Evolutionary conservation across 2,797 vertebrate genomes (phyloP).

Genomic region (Philypnodon macrostomus): DNA sequence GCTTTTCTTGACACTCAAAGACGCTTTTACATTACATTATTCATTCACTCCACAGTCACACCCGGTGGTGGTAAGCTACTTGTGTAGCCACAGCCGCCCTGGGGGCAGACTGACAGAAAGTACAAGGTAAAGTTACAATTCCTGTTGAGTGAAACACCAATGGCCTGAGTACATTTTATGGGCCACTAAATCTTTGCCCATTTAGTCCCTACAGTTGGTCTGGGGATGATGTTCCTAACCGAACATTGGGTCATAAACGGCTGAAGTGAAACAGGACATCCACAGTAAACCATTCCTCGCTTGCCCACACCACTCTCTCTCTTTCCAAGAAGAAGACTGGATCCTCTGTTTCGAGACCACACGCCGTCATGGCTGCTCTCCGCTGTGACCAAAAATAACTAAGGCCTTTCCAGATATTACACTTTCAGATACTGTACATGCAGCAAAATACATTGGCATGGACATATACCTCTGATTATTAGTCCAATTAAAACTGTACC

Average conservation of each 20-base stretch:
- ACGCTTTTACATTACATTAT: too few species aligned
- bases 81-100: too few species aligned
- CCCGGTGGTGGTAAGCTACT: too few species aligned
- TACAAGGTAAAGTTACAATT: background rate
- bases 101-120: too few species aligned
- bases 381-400: constrained; percentile 72
- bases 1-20: too few species aligned
- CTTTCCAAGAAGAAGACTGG: constrained; percentile 65
- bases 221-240: constrained; percentile 40
- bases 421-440: constrained; percentile 38
- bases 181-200: constrained; percentile 20
- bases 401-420: constrained; percentile 56
- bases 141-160: constrained; percentile 13
- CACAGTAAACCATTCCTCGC: constrained; percentile 52
- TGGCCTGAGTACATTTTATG: constrained; percentile 2
- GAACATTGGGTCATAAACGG: constrained; percentile 53
- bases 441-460: constrained; percentile 19
- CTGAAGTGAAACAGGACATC: constrained; percentile 61
- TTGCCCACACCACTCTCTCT: constrained; percentile 24
- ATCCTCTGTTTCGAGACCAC: constrained; percentile 74
- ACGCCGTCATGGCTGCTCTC: constrained; percentile 73
- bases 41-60: too few species aligned
- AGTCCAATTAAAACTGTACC: too few species aligned
- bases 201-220: constrained; percentile 22
- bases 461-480: constrained; percentile 12